Evolutionary conservation across 2,888 invertebrate genomes (phyloP).

Genomic region (Acleris emargana): DNA sequence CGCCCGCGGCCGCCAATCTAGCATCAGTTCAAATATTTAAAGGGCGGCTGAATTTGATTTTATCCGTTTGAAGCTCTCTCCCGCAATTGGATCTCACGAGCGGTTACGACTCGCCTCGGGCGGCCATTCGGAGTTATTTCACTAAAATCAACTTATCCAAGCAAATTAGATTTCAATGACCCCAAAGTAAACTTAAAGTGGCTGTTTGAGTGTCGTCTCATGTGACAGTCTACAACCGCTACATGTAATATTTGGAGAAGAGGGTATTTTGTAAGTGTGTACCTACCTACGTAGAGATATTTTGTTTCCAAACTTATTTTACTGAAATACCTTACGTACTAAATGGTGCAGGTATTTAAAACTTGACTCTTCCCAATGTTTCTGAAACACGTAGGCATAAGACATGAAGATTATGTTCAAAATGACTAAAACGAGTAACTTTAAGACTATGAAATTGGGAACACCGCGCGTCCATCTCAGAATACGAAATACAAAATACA

Average conservation of each 20-base stretch:
- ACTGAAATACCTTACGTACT: not conserved
- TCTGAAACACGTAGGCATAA: constrained; percentile 1
- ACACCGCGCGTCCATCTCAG: constrained; percentile 51
- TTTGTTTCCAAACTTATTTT: not conserved
- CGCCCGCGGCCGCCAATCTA: constrained; percentile 48
- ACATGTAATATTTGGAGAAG: not conserved
- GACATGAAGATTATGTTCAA: constrained; percentile 9
- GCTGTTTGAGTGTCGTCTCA: constrained; percentile 37
- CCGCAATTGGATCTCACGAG: constrained; percentile 80
- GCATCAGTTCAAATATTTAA: constrained; percentile 80
- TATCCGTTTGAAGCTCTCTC: constrained; percentile 56
- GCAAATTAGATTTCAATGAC: constrained; percentile 71
- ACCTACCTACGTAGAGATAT: no score
- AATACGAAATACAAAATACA: constrained; percentile 63
- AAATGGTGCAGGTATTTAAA: constrained; percentile 10
- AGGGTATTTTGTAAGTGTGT: no score
- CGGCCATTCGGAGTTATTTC: constrained; percentile 61
- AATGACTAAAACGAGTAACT: not conserved
- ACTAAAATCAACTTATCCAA: constrained; percentile 70
- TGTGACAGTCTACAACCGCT: constrained; percentile 15
- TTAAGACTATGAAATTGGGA: constrained; percentile 29
- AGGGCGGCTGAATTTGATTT: constrained; percentile 75
- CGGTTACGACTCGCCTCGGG: constrained; percentile 58
- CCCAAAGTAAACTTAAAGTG: constrained; percentile 68
- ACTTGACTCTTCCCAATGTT: not conserved